phyloP scores from a whole-genome alignment of 2,888 invertebrate species.

The Lasioglossum malachurum region DNA sequence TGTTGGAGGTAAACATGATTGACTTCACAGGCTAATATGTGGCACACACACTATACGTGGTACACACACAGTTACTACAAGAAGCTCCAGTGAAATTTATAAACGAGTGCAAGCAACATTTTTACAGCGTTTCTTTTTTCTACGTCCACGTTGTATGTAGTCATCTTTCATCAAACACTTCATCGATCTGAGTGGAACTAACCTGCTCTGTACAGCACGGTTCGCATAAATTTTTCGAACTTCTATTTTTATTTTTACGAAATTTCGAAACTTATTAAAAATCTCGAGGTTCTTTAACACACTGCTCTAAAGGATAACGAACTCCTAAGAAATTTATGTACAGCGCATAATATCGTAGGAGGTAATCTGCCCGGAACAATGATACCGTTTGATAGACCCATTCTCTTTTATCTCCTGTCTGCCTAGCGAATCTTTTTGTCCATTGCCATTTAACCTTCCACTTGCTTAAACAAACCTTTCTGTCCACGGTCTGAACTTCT shows the following conservation, averaged over 20 bases:
- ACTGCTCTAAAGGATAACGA: background rate
- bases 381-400: slow-evolving; percentile 1
- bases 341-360: slow-evolving; percentile 24
- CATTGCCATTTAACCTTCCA: background rate
- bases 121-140: no score
- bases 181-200: background rate
- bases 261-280: background rate
- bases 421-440: background rate
- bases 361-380: slow-evolving; percentile 2
- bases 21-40: no score
- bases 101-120: no score
- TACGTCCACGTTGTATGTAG: no score
- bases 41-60: no score
- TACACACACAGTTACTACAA: no score
- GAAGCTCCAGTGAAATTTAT: no score
- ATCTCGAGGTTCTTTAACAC: no score
- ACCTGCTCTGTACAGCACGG: background rate
- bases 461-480: slow-evolving; percentile 13
- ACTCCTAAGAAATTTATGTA: background rate
- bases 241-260: background rate
- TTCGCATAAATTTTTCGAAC: background rate
- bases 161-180: background rate
- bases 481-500: background rate
- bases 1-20: no score
- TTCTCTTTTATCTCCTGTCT: background rate